phyloP scores from a whole-genome alignment of 2,797 vertebrate genomes.

The Catamblyrhynchus diadema region DNA sequence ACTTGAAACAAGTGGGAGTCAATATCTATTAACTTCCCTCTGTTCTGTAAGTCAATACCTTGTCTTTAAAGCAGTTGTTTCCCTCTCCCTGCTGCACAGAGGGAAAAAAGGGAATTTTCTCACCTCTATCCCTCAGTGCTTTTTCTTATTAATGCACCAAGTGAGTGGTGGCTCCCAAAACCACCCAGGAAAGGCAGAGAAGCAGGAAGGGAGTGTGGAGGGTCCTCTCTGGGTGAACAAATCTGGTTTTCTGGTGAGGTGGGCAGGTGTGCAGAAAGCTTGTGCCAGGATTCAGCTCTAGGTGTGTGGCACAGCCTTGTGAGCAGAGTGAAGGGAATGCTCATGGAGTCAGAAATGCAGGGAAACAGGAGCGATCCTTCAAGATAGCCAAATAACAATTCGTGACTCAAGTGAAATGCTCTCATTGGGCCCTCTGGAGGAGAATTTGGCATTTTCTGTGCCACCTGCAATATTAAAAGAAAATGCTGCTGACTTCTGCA shows the following conservation, averaged over 20 bases:
- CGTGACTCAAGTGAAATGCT: background rate
- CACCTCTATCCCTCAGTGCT: accelerated
- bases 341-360: accelerated
- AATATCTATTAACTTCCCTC: slow-evolving; percentile 18
- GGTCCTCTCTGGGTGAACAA: background rate
- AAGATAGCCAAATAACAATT: background rate
- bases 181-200: background rate
- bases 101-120: background rate
- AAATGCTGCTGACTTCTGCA: slow-evolving; percentile 16
- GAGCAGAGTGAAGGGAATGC: accelerated
- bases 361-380: background rate
- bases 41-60: background rate
- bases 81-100: background rate
- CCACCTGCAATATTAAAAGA: slow-evolving; percentile 24
- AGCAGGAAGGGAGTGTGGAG: accelerated
- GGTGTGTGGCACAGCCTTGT: background rate
- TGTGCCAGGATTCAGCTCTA: background rate
- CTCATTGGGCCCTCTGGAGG: slow-evolving; percentile 14
- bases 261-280: background rate
- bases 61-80: background rate
- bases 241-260: background rate
- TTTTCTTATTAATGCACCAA: background rate
- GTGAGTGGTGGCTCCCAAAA: background rate
- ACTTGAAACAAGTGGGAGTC: background rate
- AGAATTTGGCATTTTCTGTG: slow-evolving; percentile 18